These are phyloP conservation scores for Phalloptychus januarius DNA, from an alignment of 2,797 vertebrate species.

Conservation along the genomic window DNA sequence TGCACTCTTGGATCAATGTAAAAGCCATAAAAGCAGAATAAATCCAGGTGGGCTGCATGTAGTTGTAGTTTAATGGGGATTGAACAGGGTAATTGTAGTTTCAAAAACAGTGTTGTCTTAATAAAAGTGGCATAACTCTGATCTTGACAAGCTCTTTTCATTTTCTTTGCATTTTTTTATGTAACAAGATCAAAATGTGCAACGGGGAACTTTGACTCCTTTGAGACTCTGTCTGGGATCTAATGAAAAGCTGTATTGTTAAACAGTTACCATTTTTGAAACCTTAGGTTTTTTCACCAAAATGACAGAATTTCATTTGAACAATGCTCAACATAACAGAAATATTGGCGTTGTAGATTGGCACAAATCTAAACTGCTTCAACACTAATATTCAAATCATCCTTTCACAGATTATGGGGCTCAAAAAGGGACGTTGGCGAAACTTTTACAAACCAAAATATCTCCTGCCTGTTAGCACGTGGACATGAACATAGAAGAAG, in stretches of 20 bases:
- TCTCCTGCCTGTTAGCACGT: background rate
- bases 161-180: background rate
- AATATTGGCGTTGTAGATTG: background rate
- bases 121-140: background rate
- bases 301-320: background rate
- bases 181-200: background rate
- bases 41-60: background rate
- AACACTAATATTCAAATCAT: background rate
- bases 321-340: background rate
- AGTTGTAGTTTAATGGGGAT: background rate
- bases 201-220: background rate
- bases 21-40: background rate
- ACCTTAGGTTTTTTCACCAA: background rate
- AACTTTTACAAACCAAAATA: background rate
- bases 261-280: background rate
- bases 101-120: background rate
- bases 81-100: background rate
- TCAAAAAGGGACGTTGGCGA: background rate
- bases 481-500: background rate
- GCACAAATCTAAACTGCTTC: background rate
- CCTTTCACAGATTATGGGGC: background rate
- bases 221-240: background rate
- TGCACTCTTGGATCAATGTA: background rate
- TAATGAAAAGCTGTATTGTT: background rate
- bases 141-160: background rate